Conservation (phyloP, 1,140 invertebrate species). For the Dreissena polymorpha region DNA sequence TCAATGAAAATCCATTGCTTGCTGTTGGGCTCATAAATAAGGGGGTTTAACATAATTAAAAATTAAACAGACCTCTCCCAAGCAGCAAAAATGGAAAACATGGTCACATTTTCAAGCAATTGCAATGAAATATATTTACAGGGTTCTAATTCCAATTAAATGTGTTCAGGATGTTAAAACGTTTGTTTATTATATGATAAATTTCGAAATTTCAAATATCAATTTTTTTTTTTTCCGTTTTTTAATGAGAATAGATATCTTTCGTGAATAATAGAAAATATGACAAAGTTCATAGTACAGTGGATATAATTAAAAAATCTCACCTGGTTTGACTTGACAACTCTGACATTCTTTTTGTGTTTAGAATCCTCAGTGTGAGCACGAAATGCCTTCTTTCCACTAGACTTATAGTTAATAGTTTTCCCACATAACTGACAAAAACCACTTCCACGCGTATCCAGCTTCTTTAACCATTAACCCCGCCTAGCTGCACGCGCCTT, state of each 20-base stretch:
- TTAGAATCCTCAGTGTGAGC: neutral
- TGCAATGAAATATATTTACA: too few relatives aligned
- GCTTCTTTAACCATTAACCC: conserved; percentile 4
- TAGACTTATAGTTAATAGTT: conserved; percentile 13
- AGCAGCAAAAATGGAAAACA: too few relatives aligned
- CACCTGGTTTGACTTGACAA: neutral
- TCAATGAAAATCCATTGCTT: too few relatives aligned
- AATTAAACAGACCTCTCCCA: too few relatives aligned
- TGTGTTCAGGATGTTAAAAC: too few relatives aligned
- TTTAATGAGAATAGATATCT: neutral
- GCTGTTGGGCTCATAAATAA: too few relatives aligned
- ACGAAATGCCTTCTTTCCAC: neutral
- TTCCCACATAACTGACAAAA: neutral
- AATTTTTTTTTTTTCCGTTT: too few relatives aligned
- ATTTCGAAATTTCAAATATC: too few relatives aligned
- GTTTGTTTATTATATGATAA: too few relatives aligned
- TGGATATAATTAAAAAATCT: neutral
- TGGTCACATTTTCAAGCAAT: too few relatives aligned
- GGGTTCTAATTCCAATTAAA: too few relatives aligned
- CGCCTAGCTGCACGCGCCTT: neutral
- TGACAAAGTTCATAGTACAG: neutral
- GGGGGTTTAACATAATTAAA: too few relatives aligned
- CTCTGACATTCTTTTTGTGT: neutral
- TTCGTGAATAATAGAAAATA: neutral
- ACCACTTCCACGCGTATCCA: neutral